Conservation (phyloP, 2,797 vertebrate species). For the Gallinago nigripennis region DNA sequence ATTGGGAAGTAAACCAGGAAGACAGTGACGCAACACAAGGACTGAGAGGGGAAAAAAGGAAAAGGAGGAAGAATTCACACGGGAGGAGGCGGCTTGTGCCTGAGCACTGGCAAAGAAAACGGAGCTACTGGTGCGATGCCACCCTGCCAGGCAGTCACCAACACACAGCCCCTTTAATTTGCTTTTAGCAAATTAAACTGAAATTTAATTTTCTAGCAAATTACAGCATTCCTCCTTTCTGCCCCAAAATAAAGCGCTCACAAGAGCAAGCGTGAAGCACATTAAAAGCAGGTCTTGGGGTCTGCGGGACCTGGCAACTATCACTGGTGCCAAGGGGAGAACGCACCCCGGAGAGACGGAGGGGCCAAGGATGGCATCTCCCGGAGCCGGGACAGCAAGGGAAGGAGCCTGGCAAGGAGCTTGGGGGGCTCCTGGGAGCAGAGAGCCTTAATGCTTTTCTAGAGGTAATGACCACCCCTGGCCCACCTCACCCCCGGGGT, state of each 20-base stretch:
- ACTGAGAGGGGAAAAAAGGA: neutral
- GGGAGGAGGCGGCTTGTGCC: too few species aligned
- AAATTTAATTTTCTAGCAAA: neutral
- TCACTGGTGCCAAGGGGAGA: neutral
- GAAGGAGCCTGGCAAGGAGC: neutral
- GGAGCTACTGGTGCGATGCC: neutral
- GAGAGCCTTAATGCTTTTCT: neutral
- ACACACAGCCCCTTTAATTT: neutral
- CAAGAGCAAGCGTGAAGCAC: neutral
- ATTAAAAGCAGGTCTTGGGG: neutral
- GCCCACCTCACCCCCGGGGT: neutral
- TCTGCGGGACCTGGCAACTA: neutral
- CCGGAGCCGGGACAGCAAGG: neutral
- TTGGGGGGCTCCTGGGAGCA: neutral
- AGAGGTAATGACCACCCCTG: accelerated
- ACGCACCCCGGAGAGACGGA: neutral
- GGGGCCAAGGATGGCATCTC: neutral
- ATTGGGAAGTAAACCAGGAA: neutral
- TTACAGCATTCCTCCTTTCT: neutral
- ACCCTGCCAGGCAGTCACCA: neutral
- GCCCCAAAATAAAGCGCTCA: neutral
- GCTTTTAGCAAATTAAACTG: neutral
- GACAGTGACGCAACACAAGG: neutral
- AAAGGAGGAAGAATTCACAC: neutral
- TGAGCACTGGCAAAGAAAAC: neutral